Conservation (phyloP, 2,888 invertebrate genomes). For the Hydraecia micacea region DNA sequence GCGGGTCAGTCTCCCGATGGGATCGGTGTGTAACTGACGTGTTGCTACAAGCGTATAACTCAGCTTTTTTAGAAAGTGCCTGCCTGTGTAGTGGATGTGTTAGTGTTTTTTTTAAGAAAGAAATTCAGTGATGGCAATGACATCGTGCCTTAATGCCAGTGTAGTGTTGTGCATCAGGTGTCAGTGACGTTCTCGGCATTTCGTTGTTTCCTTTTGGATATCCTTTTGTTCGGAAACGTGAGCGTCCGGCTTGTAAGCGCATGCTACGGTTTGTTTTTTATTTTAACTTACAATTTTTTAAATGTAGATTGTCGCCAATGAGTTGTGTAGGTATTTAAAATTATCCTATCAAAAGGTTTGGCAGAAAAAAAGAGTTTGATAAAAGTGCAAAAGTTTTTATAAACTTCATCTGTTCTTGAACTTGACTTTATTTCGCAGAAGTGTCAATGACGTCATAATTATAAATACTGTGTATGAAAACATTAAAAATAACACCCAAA, state of each 20-base stretch:
- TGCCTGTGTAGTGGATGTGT: conserved; percentile 71
- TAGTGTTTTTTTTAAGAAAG: conserved; percentile 65
- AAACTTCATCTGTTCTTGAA: conserved; percentile 21
- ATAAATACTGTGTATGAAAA: conserved; percentile 13
- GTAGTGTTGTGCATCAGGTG: conserved; percentile 70
- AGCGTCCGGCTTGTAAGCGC: conserved; percentile 66
- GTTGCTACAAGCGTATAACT: conserved; percentile 44
- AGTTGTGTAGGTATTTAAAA: conserved; percentile 4
- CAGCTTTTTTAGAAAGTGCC: conserved; percentile 76
- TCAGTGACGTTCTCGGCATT: conserved; percentile 77
- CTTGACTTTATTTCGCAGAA: conserved; percentile 23
- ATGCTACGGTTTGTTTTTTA: conserved; percentile 70
- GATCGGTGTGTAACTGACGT: conserved; percentile 75
- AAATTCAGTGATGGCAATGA: conserved; percentile 70
- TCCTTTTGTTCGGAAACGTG: conserved; percentile 75
- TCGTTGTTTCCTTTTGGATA: conserved; percentile 74
- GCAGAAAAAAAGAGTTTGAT: not conserved
- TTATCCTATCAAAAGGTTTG: not conserved
- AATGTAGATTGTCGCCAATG: conserved; percentile 65
- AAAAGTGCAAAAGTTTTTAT: conserved; percentile 21
- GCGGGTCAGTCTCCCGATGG: conserved; percentile 81
- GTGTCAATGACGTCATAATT: conserved; percentile 18
- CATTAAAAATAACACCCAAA: not conserved
- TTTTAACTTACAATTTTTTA: conserved; percentile 51
- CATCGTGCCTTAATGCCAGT: conserved; percentile 67